Conservation (phyloP, 2,113 vertebrate genomes). For the Felis chaus region DNA sequence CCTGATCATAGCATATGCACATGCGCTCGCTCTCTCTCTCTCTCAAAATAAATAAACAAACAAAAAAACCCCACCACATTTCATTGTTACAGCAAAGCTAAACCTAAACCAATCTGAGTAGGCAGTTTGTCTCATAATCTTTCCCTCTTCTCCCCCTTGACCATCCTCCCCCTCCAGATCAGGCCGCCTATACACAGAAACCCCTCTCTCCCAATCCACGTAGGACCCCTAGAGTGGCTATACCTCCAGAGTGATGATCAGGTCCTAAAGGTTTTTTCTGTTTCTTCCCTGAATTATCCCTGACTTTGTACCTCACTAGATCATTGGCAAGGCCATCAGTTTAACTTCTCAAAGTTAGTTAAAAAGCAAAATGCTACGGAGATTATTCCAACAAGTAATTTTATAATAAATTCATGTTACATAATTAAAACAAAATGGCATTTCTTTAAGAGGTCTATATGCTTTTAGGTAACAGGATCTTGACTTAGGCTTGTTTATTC, state of each 20-base stretch:
- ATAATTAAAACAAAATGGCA: slow-evolving; percentile 44
- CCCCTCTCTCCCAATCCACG: background rate
- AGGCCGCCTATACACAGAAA: background rate
- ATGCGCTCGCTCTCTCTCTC: no score
- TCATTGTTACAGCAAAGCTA: slow-evolving; percentile 30
- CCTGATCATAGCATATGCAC: no score
- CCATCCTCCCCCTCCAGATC: background rate
- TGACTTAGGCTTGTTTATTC: slow-evolving; percentile 16
- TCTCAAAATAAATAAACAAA: no score
- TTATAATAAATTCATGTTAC: slow-evolving; percentile 29
- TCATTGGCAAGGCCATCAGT: background rate
- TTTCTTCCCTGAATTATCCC: background rate
- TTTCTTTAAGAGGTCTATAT: slow-evolving; percentile 1
- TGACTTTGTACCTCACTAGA: slow-evolving; percentile 14
- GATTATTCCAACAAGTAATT: slow-evolving; percentile 31
- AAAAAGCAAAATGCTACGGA: slow-evolving; percentile 36
- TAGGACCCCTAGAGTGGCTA: background rate
- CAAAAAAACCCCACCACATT: slow-evolving; percentile 19
- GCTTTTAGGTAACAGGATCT: slow-evolving; percentile 37
- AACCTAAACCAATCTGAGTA: background rate
- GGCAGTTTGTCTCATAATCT: slow-evolving; percentile 4
- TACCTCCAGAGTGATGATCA: background rate
- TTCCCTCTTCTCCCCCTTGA: background rate
- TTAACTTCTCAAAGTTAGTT: slow-evolving; percentile 45
- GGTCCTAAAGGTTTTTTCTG: background rate